These are phyloP conservation scores for Erebia palarica DNA, from an alignment of 2,888 invertebrate species.

Conservation along the genomic window DNA sequence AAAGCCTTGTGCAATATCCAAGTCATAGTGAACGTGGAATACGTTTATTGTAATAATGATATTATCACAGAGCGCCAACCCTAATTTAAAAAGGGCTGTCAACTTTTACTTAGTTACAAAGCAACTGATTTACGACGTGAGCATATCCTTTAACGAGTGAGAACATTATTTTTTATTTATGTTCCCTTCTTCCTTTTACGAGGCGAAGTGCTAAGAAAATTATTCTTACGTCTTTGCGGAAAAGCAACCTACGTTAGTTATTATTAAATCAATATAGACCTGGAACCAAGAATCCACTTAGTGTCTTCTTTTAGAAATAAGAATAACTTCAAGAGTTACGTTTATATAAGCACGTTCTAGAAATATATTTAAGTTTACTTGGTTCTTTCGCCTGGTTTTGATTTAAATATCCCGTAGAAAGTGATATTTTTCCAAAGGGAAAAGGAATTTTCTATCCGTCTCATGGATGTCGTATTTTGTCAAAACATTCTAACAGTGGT, in stretches of 20 bases:
- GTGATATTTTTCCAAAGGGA: too few species aligned
- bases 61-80: slow-evolving; percentile 3
- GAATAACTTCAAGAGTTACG: background rate
- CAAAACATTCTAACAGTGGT: too few species aligned
- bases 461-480: too few species aligned
- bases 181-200: slow-evolving; percentile 29
- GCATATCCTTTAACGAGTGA: slow-evolving; percentile 27
- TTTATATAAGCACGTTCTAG: background rate
- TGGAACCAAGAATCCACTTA: background rate
- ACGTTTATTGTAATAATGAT: background rate
- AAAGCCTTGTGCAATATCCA: too few species aligned
- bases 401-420: too few species aligned
- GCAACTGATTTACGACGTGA: slow-evolving; percentile 28
- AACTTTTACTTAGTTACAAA: slow-evolving; percentile 31
- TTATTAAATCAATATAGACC: background rate
- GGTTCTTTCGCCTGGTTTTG: too few species aligned
- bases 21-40: too few species aligned
- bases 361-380: background rate
- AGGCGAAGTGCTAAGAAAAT: slow-evolving; percentile 21
- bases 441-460: too few species aligned
- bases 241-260: background rate
- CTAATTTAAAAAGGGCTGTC: slow-evolving; percentile 24
- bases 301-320: too few species aligned
- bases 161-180: slow-evolving; percentile 33
- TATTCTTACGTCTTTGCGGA: slow-evolving; percentile 10